Evolutionary conservation across 2,797 vertebrate genomes (phyloP).

Genomic region (Valencia hispanica): DNA sequence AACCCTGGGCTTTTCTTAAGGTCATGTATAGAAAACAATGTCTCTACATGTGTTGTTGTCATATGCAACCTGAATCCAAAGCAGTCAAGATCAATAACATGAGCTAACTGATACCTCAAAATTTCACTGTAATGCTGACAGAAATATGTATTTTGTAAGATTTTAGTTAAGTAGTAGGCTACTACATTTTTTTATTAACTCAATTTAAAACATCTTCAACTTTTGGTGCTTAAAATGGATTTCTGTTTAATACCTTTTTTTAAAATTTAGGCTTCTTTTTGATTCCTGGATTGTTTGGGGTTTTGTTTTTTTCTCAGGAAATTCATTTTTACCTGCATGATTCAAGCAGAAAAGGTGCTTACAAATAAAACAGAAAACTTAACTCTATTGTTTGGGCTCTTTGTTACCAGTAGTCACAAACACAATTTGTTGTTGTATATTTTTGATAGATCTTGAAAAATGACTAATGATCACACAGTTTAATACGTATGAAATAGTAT

Average conservation of each 20-base stretch:
- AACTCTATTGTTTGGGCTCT: not conserved
- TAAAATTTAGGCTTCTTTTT: not conserved
- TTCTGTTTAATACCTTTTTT: not conserved
- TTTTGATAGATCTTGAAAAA: not conserved
- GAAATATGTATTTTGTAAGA: not conserved
- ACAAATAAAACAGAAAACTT: not conserved
- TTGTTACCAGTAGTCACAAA: not conserved
- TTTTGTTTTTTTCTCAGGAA: not conserved
- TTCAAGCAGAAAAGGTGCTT: not conserved
- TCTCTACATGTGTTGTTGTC: not conserved
- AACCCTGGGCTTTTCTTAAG: not conserved
- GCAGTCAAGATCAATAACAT: not conserved
- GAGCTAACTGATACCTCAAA: not conserved
- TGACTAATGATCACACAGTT: not conserved
- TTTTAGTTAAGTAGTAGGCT: not conserved
- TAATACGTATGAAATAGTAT: not conserved
- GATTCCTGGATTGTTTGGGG: not conserved
- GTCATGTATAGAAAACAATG: not conserved
- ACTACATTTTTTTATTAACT: not conserved
- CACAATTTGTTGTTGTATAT: not conserved
- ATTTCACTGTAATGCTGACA: not conserved
- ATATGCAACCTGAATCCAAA: not conserved
- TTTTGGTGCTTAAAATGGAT: not conserved
- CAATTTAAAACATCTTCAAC: not conserved
- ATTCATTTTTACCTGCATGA: not conserved